Evolutionary conservation across 2,113 vertebrate genomes (phyloP), one percentile per base, ranked within the genome.

Genomic region (Osmerus mordax): DNA sequence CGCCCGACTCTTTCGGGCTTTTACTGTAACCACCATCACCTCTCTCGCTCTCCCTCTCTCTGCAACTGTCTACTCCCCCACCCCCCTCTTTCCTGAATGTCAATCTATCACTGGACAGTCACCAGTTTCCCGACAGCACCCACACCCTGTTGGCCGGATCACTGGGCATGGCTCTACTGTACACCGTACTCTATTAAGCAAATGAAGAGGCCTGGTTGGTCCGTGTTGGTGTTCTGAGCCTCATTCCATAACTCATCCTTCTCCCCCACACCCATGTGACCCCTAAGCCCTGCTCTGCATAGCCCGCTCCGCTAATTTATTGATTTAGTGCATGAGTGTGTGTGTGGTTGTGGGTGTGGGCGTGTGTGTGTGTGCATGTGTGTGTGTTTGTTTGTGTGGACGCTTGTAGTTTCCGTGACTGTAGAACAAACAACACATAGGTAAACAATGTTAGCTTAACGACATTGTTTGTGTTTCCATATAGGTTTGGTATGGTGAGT

Each of bases 31-130:
- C 32, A 36, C 32, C 32, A 36, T 36, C 32, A 36, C 54, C 54
- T n/a, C 13, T 18, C 23, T 23, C 23, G 5, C 13, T 55, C 13
- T 64, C 13, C 13, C 16, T 19, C 63, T 41, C 32, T 36, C 32
- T 36, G 4, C 4, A 36, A 36, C 32, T 7, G 32, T 36, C 14
- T 14, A 18, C 63, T 19, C 63, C 3, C 25, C 29, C 56, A n/a
- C 29, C 56, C 62, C 63, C 63, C 41, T 60, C 32, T 36, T 36
- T 36, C 7, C 61, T 67, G 69, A 65, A 77, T 73, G 74, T 61
- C 79, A 75, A 72, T 79, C 74, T 75, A 77, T 81, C 77, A 81
- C 25, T 15, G 59, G 59, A 61, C 59, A 71, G 78, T 76, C 56
- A 18, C 70, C 65, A 21, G 53, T 63, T 62, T 76, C 68, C 62